Percentiles rank a stretch among this genome's conserved stretches.
phyloP scores from a whole-genome alignment of 2,113 vertebrate genomes.

The Leptobrachium ailaonicum region DNA sequence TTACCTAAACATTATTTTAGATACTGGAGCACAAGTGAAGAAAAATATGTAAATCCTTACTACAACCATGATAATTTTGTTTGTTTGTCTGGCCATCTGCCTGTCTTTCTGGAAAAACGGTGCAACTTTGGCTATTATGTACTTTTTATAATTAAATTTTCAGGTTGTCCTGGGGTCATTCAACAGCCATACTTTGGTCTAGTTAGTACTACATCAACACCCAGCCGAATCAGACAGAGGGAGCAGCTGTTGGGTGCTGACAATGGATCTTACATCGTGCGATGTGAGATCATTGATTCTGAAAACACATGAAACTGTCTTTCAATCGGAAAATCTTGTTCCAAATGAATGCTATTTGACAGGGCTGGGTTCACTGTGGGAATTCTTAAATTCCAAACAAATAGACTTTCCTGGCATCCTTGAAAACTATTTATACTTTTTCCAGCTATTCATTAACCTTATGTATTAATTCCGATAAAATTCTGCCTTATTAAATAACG shows the following conservation, averaged over 20 bases:
- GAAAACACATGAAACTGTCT: conserved; percentile 30
- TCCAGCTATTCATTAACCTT: too few species aligned
- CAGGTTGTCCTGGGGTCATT: background rate
- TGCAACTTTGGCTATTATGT: background rate
- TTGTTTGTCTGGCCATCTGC: too few species aligned
- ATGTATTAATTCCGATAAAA: too few species aligned
- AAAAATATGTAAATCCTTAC: too few species aligned
- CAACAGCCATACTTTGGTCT: background rate
- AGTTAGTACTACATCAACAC: conserved; percentile 10
- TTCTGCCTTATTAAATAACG: too few species aligned
- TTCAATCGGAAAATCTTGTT: conserved; percentile 28
- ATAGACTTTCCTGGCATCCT: too few species aligned
- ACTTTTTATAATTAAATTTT: background rate
- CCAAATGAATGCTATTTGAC: conserved; percentile 36
- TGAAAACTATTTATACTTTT: background rate
- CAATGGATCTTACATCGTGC: conserved; percentile 40
- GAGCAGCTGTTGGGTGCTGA: conserved; percentile 35
- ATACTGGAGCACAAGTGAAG: too few species aligned
- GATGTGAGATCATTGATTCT: conserved; percentile 43
- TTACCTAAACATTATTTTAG: too few species aligned
- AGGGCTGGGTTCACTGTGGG: conserved; percentile 40
- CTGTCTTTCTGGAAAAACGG: background rate
- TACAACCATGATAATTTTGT: too few species aligned
- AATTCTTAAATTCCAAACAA: conserved; percentile 15
- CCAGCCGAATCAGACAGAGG: conserved; percentile 10